These are phyloP conservation scores for Tetramorium simillimum DNA, from an alignment of 1,140 invertebrate genomes.

Conservation along the genomic window DNA sequence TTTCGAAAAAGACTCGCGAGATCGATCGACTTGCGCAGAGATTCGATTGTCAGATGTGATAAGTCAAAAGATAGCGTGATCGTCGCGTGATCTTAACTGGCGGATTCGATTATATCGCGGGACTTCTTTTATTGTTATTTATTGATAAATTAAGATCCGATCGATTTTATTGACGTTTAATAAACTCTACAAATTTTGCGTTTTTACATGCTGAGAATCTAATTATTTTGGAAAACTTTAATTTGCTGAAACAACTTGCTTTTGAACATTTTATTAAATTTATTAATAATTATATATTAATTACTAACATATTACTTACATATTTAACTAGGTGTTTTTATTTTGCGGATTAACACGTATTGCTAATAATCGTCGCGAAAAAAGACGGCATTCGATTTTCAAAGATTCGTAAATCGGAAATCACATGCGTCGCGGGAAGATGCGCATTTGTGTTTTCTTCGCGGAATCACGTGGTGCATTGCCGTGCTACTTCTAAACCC, in stretches of 20 bases:
- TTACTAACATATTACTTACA: too few relatives aligned
- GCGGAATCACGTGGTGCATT: conserved; percentile 2
- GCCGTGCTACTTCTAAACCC: conserved; percentile 1
- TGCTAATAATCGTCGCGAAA: not conserved
- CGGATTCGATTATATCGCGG: not conserved
- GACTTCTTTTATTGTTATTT: not conserved
- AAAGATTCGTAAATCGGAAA: not conserved
- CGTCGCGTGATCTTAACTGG: not conserved
- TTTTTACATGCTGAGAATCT: not conserved
- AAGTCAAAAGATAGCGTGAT: not conserved
- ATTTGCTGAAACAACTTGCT: not conserved
- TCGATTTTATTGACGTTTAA: not conserved
- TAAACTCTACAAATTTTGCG: not conserved
- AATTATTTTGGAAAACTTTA: not conserved
- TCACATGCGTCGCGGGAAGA: not conserved
- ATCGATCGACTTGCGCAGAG: not conserved
- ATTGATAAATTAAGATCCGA: not conserved
- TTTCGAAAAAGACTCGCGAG: not conserved
- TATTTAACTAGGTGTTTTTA: too few relatives aligned
- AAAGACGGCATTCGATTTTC: not conserved
- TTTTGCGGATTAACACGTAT: not conserved
- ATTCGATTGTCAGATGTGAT: not conserved
- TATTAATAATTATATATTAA: not conserved
- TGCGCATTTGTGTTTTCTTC: not conserved
- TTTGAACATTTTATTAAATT: not conserved